Conservation (phyloP, 2,888 invertebrate genomes). For the Tenthredo scrophulariae region DNA sequence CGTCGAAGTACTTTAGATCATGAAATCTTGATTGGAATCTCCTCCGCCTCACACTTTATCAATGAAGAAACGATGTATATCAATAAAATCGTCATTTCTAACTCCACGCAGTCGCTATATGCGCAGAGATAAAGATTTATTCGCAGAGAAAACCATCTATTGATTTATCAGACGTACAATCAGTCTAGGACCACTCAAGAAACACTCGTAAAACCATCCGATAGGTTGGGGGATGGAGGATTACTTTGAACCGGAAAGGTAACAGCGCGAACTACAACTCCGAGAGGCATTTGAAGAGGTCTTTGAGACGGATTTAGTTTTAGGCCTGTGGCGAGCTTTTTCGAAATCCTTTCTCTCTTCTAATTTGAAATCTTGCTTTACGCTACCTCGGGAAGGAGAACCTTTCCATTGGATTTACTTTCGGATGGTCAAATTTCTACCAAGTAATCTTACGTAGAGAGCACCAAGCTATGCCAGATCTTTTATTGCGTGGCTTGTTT, state of each 20-base stretch:
- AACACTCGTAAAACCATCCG: constrained; percentile 38
- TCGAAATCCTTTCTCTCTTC: background rate
- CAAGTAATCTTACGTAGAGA: background rate
- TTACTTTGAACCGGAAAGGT: constrained; percentile 26
- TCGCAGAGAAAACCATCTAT: background rate
- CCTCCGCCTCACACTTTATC: background rate
- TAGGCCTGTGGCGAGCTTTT: constrained; percentile 7
- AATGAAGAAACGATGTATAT: background rate
- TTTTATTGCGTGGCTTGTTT: constrained; percentile 39
- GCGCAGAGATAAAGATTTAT: background rate
- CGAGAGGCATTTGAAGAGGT: background rate
- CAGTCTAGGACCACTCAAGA: constrained; percentile 27
- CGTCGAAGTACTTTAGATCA: background rate
- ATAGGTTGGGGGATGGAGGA: constrained; percentile 24
- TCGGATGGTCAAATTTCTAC: constrained; percentile 29
- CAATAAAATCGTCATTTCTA: background rate
- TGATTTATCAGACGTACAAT: constrained; percentile 9
- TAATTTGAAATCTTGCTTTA: constrained; percentile 25
- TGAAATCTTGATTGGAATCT: background rate
- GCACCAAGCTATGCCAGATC: background rate
- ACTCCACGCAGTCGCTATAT: background rate
- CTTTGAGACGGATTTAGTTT: constrained; percentile 38
- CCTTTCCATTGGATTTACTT: background rate
- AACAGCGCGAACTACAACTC: constrained; percentile 17
- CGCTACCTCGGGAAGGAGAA: background rate